Base-by-base conservation (phyloP, 2,797 vertebrate species). In the Rhinogobio ventralis region DNA sequence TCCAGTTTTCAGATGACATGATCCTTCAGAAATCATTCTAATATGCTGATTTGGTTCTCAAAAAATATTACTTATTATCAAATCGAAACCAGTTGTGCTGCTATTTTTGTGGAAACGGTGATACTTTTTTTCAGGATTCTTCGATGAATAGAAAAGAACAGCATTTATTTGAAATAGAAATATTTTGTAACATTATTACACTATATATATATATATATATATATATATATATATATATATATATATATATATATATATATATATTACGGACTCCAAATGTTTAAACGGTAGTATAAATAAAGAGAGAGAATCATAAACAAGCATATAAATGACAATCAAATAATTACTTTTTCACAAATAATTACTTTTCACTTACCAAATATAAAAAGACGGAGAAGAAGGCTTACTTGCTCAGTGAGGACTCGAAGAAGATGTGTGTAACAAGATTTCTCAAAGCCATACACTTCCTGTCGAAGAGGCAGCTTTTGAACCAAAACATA, bases 401-500 rank as follows among this genome's bases (percentile, higher is more conserved):
- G 72, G 2, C 60, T 57, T n/a, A 5, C 15, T 20, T 20, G 1
- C 85, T 75, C 25, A 14, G 64, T 8, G 39, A 73, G n/a, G 85
- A 49, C 14, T 57, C 19, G 30, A 30, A 13, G 55, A 42, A 42
- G 28, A 85, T 68, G 67, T 73, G 69, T 76, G 66, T 57, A 62
- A 78, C 46, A 19, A 39, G 49, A 39, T 33, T 79, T 33, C 67
- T 77, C 39, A 53, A 51, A 79, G 11, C 49, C 45, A 42, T 88
- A 72, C 60, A 36, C 36, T 36, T 86, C 77, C 91, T 91, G 91
- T 93, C 88, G 86, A 81, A 86, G 91, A 83, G 85, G 92, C 89
- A 87, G 81, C 79, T 45, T 89, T 68, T 78, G 51, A 89, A 86
- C 86, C 89, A 92, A 84, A 92, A 92, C 89, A 88, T 28, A 81